A percentile compares a stretch with the other conserved stretches of the same genome.
phyloP scores from a whole-genome alignment of 2,888 invertebrate species.

The Drosophila greeni region DNA sequence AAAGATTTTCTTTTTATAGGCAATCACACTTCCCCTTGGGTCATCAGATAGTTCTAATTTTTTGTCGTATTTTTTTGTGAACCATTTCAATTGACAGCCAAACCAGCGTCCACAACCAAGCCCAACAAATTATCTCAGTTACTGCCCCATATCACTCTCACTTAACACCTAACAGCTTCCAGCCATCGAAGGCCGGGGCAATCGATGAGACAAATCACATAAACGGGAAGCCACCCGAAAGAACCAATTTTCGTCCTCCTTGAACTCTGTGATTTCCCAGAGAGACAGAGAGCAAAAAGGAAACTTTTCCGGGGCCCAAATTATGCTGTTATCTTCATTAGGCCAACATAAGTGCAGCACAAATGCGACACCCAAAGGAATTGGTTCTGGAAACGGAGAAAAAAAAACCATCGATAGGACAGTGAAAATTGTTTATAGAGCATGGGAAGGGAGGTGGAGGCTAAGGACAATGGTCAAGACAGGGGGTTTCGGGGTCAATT shows the following conservation, averaged over 20 bases:
- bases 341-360: constrained; percentile 71
- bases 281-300: constrained; percentile 2
- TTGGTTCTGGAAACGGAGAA: constrained; percentile 26
- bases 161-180: constrained; percentile 73
- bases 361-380: constrained; percentile 72
- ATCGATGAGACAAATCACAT: constrained; percentile 58
- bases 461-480: constrained; percentile 45
- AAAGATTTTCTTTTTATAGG: constrained; percentile 21
- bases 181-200: constrained; percentile 47
- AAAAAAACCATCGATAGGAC: constrained; percentile 34
- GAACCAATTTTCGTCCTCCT: constrained; percentile 62
- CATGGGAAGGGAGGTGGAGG: constrained; percentile 24
- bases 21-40: constrained; percentile 4
- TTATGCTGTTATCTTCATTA: constrained; percentile 75
- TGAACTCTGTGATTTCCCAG: constrained; percentile 67
- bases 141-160: constrained; percentile 45
- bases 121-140: constrained; percentile 45
- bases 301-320: constrained; percentile 56
- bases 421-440: constrained; percentile 71
- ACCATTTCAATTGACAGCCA: too few relatives aligned
- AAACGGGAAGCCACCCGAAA: constrained; percentile 49
- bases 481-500: constrained; percentile 51
- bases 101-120: constrained; percentile 5
- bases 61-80: constrained; percentile 1
- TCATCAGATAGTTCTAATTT: constrained; percentile 8